Base-by-base conservation (phyloP, 2,888 invertebrate species). In the Sisyra nigra region DNA sequence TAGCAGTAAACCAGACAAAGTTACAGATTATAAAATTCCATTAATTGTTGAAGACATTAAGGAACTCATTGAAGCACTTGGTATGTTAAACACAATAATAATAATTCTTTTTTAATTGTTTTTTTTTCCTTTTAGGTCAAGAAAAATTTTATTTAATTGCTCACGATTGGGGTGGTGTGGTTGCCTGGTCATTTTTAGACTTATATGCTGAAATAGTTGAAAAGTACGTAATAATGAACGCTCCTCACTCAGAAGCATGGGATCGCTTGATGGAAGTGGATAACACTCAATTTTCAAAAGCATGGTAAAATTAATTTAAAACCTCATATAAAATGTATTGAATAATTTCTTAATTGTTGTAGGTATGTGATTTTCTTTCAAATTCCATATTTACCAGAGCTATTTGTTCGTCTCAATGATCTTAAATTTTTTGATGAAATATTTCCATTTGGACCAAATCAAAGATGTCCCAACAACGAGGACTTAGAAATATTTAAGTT, bases 101-200 rank as follows among this genome's bases (percentile, higher is more conserved):
- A 24, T 24, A 5, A 5, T 24, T 24, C 7, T 24, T 24, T 24
- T 7, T 24, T 24, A 24, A 24, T 24, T 24, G 7, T 24, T 11
- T 3, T 32, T 19, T 14, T 37, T 30, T n/a, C 13, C 45, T 57
- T 58, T 5, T 52, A 72, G 72, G 69, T 43, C 61, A 64, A 15
- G 61, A 68, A 40, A 69, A 69, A 50, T 68, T 64, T 49, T 68
- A 70, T 35, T 52, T 80, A 9, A 65, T 78, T 2, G 67, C 69
- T 1, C 80, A 80, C 59, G 80, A 80, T 56, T 80, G 78, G 79
- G 81, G 81, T 45, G 77, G 74, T 40, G 48, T 68, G 7, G 56
- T 79, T 2, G 71, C 71, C 1, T 74, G 70, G 63, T 52, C 54
- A 30, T 66, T 75, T 52, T 66, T 73, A 1, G 60, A 65, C 35